Conservation (phyloP, 2,888 invertebrate genomes). For the Cephonodes hylas region DNA sequence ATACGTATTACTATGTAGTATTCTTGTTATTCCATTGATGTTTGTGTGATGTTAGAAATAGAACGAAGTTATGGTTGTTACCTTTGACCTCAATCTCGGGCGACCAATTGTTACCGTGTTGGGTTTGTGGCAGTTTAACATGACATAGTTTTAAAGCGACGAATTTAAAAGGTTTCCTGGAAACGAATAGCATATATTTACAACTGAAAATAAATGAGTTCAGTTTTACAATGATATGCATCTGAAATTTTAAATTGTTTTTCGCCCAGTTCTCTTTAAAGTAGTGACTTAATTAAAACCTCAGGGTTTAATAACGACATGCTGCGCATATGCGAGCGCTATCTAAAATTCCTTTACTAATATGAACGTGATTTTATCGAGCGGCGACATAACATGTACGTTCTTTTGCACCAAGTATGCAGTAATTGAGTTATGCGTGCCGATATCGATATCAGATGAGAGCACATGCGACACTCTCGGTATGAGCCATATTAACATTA, state of each 20-base stretch:
- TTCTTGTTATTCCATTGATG: neutral
- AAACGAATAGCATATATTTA: neutral
- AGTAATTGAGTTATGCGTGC: constrained; percentile 12
- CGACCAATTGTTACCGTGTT: neutral
- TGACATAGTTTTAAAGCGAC: neutral
- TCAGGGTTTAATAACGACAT: neutral
- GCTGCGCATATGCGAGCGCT: neutral
- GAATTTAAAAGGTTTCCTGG: neutral
- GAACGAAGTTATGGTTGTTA: neutral
- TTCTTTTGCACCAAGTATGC: constrained; percentile 7
- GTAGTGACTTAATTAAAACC: neutral
- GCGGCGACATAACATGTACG: neutral
- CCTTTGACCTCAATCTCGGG: neutral
- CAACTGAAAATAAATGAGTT: no score
- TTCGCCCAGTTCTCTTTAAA: neutral
- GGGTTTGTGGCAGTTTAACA: neutral
- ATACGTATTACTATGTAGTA: no score
- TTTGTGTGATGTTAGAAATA: neutral
- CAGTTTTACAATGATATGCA: no score
- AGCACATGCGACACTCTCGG: neutral
- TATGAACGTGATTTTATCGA: neutral
- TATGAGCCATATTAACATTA: constrained; percentile 9
- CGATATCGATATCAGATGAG: neutral
- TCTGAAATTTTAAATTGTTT: no score
- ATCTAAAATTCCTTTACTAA: neutral